phyloP scores from a whole-genome alignment of 2,113 vertebrate genomes.

The Burhinus bistriatus region DNA sequence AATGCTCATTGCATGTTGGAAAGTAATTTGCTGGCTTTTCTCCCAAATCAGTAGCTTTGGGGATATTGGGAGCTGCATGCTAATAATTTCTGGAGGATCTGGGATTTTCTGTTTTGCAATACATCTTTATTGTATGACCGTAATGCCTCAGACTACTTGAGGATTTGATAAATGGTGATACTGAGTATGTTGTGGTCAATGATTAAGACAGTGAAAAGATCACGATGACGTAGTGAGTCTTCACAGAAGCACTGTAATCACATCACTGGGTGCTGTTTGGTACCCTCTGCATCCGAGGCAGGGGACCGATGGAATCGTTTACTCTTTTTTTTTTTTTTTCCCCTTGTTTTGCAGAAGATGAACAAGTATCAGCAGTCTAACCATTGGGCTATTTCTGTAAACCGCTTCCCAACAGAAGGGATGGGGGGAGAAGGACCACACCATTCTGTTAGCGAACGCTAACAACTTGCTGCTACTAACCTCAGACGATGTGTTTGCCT shows the following conservation, averaged over 20 bases:
- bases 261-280: not conserved
- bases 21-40: not conserved
- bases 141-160: not conserved
- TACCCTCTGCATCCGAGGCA: not conserved
- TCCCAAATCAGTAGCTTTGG: not conserved
- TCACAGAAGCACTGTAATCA: not conserved
- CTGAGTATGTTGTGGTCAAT: not conserved
- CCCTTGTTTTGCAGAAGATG: constrained; percentile 82
- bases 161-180: not conserved
- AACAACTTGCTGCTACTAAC: constrained; percentile 50
- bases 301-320: not conserved
- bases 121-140: not conserved
- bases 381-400: not conserved
- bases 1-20: not conserved
- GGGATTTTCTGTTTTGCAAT: not conserved
- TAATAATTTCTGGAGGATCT: not conserved
- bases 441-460: constrained; percentile 30
- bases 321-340: not conserved
- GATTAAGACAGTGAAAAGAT: not conserved
- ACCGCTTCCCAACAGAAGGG: not conserved
- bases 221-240: not conserved
- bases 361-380: constrained; percentile 92
- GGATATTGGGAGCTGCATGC: constrained; percentile 25
- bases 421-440: not conserved
- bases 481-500: not conserved